Evolutionary conservation across 2,797 vertebrate genomes (phyloP), one percentile per base, ranked within the genome.

Genomic region (Borostomias antarcticus): DNA sequence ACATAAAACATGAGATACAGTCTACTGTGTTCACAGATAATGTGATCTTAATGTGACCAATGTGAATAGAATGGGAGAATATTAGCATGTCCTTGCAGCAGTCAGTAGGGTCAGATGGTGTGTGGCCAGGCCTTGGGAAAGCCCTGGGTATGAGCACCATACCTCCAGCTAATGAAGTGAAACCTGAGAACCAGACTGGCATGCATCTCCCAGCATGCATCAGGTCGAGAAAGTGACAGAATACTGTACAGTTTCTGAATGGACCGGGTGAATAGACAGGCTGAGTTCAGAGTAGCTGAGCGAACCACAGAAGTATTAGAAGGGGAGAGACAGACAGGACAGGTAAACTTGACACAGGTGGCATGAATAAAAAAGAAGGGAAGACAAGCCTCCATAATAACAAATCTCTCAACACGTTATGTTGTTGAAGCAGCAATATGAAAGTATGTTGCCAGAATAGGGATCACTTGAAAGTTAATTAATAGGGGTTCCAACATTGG

Each of bases 111-210:
- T n/a, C n/a, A n/a, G n/a, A n/a, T n/a, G n/a, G n/a, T n/a, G n/a
- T n/a, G n/a, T n/a, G n/a, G n/a, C n/a, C 11, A 51, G 25, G 30
- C 32, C 25, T 58, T 43, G 40, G 73, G 75, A 73, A 82, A 72
- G 33, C 61, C 59, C 78, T 68, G 33, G 51, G 45, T 52, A 62
- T 72, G 47, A 45, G 48, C 15, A 66, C 32, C 58, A 73, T 52
- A 56, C 30, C 59, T 72, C 37, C 2, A 6, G 40, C 59, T 66
- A 32, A 64, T 66, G 52, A 67, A 62, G 45, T 80, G 87, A 78
- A 87, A 89, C 74, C 47, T 79, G 80, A 89, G 76, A 76, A 61
- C 28, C 37, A 21, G 48, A 35, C 17, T 56, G 66, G 47, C 56
- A 62, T 65, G 40, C 64, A 69, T 63, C 43, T 66, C 62, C 62